Conservation (phyloP, 2,113 vertebrate species). For the Chloropsis cyanopogon region DNA sequence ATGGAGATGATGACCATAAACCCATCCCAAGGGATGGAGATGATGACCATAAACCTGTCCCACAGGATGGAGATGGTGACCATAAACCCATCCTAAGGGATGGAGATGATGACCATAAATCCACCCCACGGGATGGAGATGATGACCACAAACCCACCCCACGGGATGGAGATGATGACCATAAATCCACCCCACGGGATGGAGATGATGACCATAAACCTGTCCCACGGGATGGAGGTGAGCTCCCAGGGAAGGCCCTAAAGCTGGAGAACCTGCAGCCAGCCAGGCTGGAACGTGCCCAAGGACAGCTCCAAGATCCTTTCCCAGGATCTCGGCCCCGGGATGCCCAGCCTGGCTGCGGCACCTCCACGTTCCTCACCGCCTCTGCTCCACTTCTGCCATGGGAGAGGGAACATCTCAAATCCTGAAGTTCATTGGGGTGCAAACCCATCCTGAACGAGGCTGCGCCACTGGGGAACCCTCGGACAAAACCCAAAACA, state of each 20-base stretch:
- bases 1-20: neutral
- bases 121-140: neutral
- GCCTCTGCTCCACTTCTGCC: neutral
- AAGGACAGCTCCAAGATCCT: too few relatives aligned
- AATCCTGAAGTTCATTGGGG: neutral
- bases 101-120: neutral
- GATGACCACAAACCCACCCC: neutral
- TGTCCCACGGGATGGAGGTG: neutral
- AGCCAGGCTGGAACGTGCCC: neutral
- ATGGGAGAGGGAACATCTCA: neutral
- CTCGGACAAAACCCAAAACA: neutral
- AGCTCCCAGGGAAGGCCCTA: neutral
- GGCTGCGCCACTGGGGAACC: neutral
- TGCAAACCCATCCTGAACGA: neutral
- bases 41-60: neutral
- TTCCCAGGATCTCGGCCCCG: accelerated
- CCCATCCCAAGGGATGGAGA: neutral
- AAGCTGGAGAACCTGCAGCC: neutral
- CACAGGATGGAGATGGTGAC: accelerated
- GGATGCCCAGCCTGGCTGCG: neutral
- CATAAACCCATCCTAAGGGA: accelerated
- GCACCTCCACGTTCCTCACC: neutral
- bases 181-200: too few relatives aligned
- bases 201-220: accelerated
- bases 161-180: accelerated